phyloP scores from a whole-genome alignment of 2,113 vertebrate species.

The Tragelaphus scriptus region DNA sequence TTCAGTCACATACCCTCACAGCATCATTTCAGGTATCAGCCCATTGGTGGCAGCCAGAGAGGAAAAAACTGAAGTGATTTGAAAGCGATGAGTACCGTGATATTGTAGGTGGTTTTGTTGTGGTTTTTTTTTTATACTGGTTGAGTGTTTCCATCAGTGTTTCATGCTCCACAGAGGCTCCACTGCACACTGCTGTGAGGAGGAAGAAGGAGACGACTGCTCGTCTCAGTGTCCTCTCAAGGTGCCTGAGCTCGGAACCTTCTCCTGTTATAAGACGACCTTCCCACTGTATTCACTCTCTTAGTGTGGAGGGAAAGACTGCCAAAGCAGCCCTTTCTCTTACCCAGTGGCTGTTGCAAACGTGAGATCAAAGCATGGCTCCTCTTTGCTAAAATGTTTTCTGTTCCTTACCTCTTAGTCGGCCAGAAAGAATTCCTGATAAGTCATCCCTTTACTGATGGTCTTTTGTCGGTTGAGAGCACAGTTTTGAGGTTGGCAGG shows the following conservation, averaged over 20 bases:
- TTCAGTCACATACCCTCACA: slow-evolving; percentile 53
- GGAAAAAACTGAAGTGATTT: not conserved
- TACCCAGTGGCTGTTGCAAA: not conserved
- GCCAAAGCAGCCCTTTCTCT: not conserved
- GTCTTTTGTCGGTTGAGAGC: not conserved
- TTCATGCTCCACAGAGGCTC: not conserved
- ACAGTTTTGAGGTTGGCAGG: not conserved
- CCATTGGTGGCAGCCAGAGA: slow-evolving; percentile 54
- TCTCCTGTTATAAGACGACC: not conserved
- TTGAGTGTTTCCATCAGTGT: not conserved
- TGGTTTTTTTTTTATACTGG: not conserved
- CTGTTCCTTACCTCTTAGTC: not conserved
- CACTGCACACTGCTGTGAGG: not conserved
- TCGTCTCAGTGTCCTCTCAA: not conserved
- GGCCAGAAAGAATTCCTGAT: not conserved
- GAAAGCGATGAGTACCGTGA: not conserved
- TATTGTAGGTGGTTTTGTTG: not conserved
- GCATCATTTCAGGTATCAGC: slow-evolving; percentile 53
- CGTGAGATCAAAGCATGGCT: not conserved
- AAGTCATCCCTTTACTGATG: not conserved
- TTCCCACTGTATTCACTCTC: not conserved
- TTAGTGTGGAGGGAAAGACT: not conserved
- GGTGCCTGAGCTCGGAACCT: not conserved
- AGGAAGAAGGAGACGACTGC: not conserved
- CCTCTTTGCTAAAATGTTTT: not conserved